Base-by-base conservation (phyloP, 1,140 invertebrate species). In the Copidosoma floridanum region DNA sequence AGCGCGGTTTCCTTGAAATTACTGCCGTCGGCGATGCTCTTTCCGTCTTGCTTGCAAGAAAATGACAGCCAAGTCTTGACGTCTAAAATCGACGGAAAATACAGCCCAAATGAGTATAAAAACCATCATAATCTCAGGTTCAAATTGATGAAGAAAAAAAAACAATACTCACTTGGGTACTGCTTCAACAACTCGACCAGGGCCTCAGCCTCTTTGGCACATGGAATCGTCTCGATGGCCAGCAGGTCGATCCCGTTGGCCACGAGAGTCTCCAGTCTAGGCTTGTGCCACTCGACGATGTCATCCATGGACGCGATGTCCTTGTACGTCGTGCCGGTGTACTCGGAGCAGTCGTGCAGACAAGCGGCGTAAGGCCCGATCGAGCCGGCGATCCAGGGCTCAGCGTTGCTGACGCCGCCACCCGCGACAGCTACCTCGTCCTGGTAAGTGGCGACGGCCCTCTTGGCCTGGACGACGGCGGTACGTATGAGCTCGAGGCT, bases 341-440 rank as follows among this genome's bases (percentile, higher is more conserved):
- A 98, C 77, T 98, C 96, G 0, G 94, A 97, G 11, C 89, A 91
- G 77, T 98, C 93, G 70, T 91, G 87, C 3, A 95, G 80, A 57
- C 85, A 88, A 2, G 94, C 94, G 0, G 94, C 96, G 73, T 95
- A 97, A 0, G 95, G 93, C 1, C 95, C 95, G 37, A 96, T 86
- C 0, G 94, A 95, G 8, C 92, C 95, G 27, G 91, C 86, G 46
- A 93, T 85, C 38, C 89, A 64, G 5, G 89, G 87, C 37, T 74
- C 68, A 14, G 40, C 24, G 40, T 78, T 78, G 23, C 40, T 29
- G 0, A 71, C 65, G 29, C 47, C n/a, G 7, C 58, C 53, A 12
- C 4, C 27, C n/a, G n/a, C n/a, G 18, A 51, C 47, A 57, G 57
- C 50, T 77, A 65, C 77, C 57, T 88, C 86, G 57, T 85, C 74